Base-by-base conservation (phyloP, 2,797 vertebrate genomes). In the Ibycter americanus region DNA sequence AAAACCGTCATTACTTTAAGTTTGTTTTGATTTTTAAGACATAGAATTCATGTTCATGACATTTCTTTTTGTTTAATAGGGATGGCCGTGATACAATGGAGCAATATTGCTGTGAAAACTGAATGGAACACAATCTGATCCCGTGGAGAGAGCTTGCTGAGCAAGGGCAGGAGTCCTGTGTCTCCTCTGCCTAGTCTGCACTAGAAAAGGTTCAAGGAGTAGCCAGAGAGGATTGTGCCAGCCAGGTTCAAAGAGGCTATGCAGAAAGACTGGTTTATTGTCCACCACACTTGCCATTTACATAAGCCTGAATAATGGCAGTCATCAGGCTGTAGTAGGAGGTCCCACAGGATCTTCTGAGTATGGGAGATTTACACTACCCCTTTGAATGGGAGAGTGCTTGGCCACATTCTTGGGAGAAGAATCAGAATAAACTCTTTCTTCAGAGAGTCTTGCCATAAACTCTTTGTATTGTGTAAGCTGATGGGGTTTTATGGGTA, bases 241-340 rank as follows among this genome's bases (percentile, higher is more conserved):
- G 11, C 23, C 22, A 25, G 32, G 22, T 38, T 36, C 34, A 55
- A 25, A 12, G 56, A 25, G 38, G 25, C n/a, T 11, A 2, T 2
- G 52, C 15, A 31, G n/a, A 49, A 29, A 15, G 18, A 6, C 19
- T 8, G 46, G 3, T 11, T 34, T 9, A 1, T 38, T n/a, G 42
- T 17, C 49, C 34, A 12, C 15, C n/a, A 3, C 55, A 0, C 13
- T 25, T 38, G 9, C 4, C 11, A 3, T 22, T 21, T 26, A 5
- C 14, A 4, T 11, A 2, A 59, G 5, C 20, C 12, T 9, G 15
- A 17, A 3, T 1, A 29, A 18, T 1, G 17, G n/a, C 23, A 7
- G 26, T 6, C 36, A 51, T 38, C 4, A 3, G 77, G 38, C 25
- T 20, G 55, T 38, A 27, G 58, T 46, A 8, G 3, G n/a, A 18